Evolutionary conservation across 2,113 vertebrate genomes (phyloP), one percentile per base, ranked within the genome.

Genomic region (Callocephalon fimbriatum): DNA sequence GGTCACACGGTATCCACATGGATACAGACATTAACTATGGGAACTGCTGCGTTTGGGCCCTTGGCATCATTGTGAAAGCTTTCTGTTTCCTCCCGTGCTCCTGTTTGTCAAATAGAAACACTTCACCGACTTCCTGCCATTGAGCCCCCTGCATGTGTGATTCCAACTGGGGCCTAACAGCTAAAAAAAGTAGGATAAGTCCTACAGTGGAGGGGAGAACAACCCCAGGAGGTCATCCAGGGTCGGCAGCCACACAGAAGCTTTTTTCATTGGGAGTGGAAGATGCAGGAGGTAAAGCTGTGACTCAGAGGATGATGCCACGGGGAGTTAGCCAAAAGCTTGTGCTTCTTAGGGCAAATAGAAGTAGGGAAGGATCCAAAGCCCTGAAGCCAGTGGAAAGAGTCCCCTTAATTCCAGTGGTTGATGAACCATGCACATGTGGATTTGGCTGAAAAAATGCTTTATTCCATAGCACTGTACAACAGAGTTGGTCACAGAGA

Each of bases 401-500:
- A 89, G 79, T 86, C 54, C 44, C 35, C 87, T 42, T 96, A 87
- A 95, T 94, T 95, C 86, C 88, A 95, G 88, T 23, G 80, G 93
- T 80, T 86, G 91, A 18, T 37, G 78, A 95, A 92, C 32, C 11
- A 87, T 47, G 44, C 70, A 74, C 26, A 94, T 70, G 63, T 56
- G 83, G 90, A 92, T 93, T 94, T 97, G 95, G 83, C 63, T 90
- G n/a, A 70, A 95, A 89, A 92, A 90, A 78, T 31, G 26, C 70
- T 88, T 81, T 37, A 80, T 92, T 95, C 96, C 86, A n/a, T 38
- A 63, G 56, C 3, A 9, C 45, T 66, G 50, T 45, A 18, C 29
- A 89, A 88, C 11, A 23, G 89, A 92, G 66, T 54, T 1, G 6
- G 84, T 87, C 73, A n/a, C 82, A 94, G 81, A 1, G 19, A 83